Percentiles rank a stretch among this genome's conserved stretches.
phyloP scores from a whole-genome alignment of 2,113 vertebrate species.

The Poeciliopsis retropinna region DNA sequence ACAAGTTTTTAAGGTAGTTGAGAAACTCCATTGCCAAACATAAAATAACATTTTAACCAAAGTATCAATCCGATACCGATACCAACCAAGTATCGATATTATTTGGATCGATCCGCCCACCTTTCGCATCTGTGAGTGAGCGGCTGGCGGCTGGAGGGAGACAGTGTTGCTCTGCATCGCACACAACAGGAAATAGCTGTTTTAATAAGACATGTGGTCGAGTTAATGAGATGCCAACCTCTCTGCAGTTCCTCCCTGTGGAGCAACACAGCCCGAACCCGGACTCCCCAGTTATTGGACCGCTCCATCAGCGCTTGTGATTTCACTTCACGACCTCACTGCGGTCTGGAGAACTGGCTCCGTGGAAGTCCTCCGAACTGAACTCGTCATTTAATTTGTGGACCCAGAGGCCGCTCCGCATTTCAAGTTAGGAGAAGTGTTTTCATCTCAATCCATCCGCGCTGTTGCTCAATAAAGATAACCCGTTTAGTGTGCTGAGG shows the following conservation, averaged over 20 bases:
- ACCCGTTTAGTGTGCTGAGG: constrained; percentile 24
- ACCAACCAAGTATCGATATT: no score
- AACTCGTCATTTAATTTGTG: constrained; percentile 32
- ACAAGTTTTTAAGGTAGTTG: no score
- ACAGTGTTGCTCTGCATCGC: constrained; percentile 44
- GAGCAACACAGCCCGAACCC: constrained; percentile 30
- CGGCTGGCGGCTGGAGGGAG: constrained; percentile 14
- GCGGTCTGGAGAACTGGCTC: constrained; percentile 23
- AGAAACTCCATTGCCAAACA: no score
- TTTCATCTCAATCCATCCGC: constrained; percentile 5
- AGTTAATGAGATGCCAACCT: constrained; percentile 62
- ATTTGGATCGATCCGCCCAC: no score
- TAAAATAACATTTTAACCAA: no score
- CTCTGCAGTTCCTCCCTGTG: constrained; percentile 45
- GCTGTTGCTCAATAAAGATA: constrained; percentile 24
- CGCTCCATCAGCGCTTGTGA: constrained; percentile 35
- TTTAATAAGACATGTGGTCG: constrained; percentile 72
- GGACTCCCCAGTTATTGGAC: constrained; percentile 18
- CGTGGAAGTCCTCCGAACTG: background rate
- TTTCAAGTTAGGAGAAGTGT: constrained; percentile 16
- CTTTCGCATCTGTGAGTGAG: constrained; percentile 18
- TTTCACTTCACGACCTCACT: constrained; percentile 41
- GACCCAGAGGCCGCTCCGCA: background rate
- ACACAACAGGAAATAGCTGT: constrained; percentile 72
- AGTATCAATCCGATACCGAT: no score